A percentile compares a stretch with the other conserved stretches of the same genome.
Evolutionary conservation across 2,888 invertebrate genomes (phyloP).

Genomic region (Gerris lacustris): DNA sequence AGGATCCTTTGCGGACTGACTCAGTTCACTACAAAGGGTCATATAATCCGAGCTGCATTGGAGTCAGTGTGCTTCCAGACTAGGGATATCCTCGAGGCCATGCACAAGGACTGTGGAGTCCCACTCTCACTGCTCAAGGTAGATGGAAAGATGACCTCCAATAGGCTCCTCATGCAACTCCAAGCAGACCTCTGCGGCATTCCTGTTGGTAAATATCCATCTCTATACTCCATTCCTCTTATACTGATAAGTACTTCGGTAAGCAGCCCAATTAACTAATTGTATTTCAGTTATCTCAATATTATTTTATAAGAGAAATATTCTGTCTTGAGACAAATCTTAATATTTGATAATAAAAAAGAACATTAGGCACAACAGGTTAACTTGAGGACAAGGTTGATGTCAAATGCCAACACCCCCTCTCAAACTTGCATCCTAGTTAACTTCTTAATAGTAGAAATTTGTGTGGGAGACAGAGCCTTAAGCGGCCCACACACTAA

Average conservation of each 20-base stretch:
- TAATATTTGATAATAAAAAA: too few species aligned
- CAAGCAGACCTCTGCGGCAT: conserved; percentile 90
- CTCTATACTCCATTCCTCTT: background rate
- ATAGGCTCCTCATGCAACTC: conserved; percentile 84
- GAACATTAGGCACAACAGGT: too few species aligned
- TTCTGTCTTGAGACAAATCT: too few species aligned
- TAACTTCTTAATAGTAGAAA: too few species aligned
- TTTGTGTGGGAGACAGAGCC: too few species aligned
- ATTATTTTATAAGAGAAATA: background rate
- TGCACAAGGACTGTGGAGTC: conserved; percentile 83
- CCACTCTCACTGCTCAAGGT: conserved; percentile 71
- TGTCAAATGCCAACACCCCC: too few species aligned
- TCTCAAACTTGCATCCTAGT: too few species aligned
- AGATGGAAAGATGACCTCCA: conserved; percentile 86
- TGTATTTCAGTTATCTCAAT: conserved; percentile 12
- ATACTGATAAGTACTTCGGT: too few species aligned
- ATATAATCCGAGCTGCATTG: conserved; percentile 84
- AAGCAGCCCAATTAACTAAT: too few species aligned
- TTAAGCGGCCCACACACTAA: too few species aligned
- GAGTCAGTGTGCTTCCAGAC: conserved; percentile 97
- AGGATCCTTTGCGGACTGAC: conserved; percentile 88
- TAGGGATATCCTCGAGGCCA: conserved; percentile 82
- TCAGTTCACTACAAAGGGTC: conserved; percentile 81
- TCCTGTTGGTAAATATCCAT: conserved; percentile 58
- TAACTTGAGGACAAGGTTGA: too few species aligned